Evolutionary conservation across 2,113 vertebrate genomes (phyloP).

Genomic region (Stegostoma tigrinum): DNA sequence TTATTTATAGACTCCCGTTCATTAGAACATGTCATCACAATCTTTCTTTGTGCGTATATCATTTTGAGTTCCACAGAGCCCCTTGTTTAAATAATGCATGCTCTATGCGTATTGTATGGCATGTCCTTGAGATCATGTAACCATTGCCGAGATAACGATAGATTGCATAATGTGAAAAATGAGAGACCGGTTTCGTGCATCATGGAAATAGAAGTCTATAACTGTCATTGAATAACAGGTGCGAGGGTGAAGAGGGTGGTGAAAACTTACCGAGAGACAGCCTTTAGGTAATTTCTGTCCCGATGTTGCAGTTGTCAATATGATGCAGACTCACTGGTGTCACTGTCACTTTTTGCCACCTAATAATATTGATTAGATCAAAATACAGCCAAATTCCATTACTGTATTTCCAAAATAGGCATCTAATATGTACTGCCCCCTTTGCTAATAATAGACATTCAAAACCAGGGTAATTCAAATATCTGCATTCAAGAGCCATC

Average conservation of each 20-base stretch:
- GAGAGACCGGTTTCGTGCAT: constrained; percentile 41
- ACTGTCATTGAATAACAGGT: constrained; percentile 48
- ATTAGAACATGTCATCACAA: background rate
- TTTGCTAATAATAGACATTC: constrained; percentile 27
- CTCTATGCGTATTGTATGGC: background rate
- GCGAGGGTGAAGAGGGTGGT: constrained; percentile 43
- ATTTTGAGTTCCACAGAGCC: background rate
- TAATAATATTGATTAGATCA: constrained; percentile 13
- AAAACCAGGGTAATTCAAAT: background rate
- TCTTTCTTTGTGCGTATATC: background rate
- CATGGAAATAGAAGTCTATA: constrained; percentile 48
- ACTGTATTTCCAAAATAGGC: constrained; percentile 30
- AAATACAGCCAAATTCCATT: background rate
- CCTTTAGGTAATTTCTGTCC: background rate
- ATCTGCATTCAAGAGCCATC: background rate
- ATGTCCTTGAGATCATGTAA: background rate
- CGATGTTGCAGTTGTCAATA: background rate
- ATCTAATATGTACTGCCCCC: background rate
- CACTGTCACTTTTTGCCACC: background rate
- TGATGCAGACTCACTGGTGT: background rate
- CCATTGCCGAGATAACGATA: background rate
- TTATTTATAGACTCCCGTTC: background rate
- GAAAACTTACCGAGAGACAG: constrained; percentile 19
- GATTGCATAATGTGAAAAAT: constrained; percentile 26
- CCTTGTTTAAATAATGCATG: background rate